These are phyloP conservation scores for Trematomus loennbergii DNA, from an alignment of 2,113 vertebrate genomes.

Conservation along the genomic window DNA sequence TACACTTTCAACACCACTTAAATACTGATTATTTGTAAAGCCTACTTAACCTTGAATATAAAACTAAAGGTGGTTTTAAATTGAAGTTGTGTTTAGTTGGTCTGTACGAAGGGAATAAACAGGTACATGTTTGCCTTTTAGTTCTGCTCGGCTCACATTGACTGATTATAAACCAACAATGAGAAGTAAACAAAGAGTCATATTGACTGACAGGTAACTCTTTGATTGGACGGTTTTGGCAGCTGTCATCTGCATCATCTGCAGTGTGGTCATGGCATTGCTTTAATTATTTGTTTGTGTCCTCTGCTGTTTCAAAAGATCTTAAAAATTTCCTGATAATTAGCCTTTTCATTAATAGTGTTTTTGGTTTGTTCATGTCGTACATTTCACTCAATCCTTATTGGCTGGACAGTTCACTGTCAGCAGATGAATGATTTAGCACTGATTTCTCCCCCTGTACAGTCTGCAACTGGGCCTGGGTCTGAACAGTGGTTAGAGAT, in stretches of 20 bases:
- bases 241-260: neutral
- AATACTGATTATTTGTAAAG: neutral
- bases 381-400: neutral
- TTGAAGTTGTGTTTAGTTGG: neutral
- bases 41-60: neutral
- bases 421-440: neutral
- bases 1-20: slow-evolving; percentile 62
- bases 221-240: neutral
- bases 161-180: neutral
- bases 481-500: slow-evolving; percentile 37
- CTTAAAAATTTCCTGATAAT: neutral
- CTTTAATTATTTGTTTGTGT: neutral
- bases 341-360: neutral
- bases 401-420: neutral
- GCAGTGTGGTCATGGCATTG: neutral
- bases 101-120: neutral
- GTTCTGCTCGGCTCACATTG: neutral
- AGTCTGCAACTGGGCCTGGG: slow-evolving; percentile 10
- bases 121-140: neutral
- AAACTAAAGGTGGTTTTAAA: neutral
- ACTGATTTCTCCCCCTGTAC: neutral
- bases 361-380: neutral
- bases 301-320: neutral
- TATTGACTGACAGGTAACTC: neutral
- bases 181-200: neutral